Conservation (phyloP, 2,797 vertebrate species). For the Etheostoma nigrum region DNA sequence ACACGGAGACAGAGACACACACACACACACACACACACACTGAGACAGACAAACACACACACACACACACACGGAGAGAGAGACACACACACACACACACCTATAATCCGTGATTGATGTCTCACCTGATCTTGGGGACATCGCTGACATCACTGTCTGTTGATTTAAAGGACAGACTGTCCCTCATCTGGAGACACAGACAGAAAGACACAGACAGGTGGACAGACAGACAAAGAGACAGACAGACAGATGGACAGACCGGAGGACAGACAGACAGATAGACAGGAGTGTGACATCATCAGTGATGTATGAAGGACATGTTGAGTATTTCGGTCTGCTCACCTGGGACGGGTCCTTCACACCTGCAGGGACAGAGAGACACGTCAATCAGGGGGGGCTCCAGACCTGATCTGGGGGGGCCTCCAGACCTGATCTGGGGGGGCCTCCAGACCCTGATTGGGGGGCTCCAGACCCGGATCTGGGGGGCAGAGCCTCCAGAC, state of each 20-base stretch:
- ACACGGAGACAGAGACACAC: no score
- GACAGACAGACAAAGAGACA: not conserved
- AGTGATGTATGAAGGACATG: not conserved
- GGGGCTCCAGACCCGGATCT: no score
- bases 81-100: no score
- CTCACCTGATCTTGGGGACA: constrained; percentile 92
- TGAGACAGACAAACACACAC: no score
- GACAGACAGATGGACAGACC: constrained; percentile 1
- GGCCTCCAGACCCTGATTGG: no score
- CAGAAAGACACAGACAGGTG: constrained; percentile 9
- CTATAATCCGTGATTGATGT: no score
- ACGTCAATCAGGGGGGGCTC: no score
- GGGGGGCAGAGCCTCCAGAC: no score
- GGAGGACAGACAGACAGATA: not conserved
- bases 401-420: no score
- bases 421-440: no score
- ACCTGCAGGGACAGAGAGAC: constrained; percentile 53
- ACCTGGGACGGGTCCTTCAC: constrained; percentile 70
- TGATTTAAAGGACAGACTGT: constrained; percentile 92
- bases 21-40: no score
- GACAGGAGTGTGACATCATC: not conserved
- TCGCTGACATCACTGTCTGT: constrained; percentile 96
- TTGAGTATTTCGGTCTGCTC: not conserved
- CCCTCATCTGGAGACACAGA: constrained; percentile 79
- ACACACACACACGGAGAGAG: no score